phyloP scores from a whole-genome alignment of 2,113 vertebrate genomes.

The Hippolais icterina region DNA sequence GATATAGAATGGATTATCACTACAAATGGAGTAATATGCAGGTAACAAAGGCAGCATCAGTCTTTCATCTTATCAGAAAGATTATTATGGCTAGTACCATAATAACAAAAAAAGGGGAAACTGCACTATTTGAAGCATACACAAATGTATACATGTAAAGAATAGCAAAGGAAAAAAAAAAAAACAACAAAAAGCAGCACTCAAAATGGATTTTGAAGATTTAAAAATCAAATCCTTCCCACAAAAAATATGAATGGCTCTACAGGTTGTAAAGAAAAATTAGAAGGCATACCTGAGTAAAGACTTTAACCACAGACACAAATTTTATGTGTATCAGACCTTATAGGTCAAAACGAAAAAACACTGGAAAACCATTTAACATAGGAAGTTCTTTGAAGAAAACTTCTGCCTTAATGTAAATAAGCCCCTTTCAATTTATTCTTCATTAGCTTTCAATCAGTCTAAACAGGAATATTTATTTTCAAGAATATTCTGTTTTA shows the following conservation, averaged over 20 bases:
- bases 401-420: neutral
- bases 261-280: constrained; percentile 25
- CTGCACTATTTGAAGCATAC: neutral
- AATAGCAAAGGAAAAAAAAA: neutral
- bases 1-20: constrained; percentile 3
- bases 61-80: neutral
- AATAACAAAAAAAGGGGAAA: neutral
- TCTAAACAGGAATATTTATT: neutral
- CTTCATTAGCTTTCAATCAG: neutral
- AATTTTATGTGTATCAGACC: neutral
- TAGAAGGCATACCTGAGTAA: neutral
- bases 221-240: neutral
- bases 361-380: neutral
- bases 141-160: neutral
- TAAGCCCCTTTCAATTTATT: neutral
- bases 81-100: neutral
- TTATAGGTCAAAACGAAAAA: neutral
- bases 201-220: neutral
- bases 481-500: neutral
- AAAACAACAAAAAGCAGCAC: neutral
- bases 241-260: neutral
- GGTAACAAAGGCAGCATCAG: neutral
- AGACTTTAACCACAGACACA: neutral
- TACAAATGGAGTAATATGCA: neutral
- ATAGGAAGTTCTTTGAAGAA: neutral